Base-by-base conservation (phyloP, 2,113 vertebrate species). In the Zonotrichia leucophrys region DNA sequence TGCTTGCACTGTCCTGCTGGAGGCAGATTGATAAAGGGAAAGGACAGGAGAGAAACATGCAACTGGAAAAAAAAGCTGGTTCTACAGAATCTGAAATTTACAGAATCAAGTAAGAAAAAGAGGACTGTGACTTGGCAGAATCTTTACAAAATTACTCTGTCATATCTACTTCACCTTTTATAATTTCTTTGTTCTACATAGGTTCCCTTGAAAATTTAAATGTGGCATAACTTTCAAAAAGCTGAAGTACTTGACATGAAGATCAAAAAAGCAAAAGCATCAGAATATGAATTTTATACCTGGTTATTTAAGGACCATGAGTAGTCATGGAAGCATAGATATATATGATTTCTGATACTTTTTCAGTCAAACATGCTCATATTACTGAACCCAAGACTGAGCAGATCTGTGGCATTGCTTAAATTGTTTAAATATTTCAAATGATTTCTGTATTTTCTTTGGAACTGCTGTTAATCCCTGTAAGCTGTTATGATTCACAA, bases 401-500 rank as follows among this genome's bases (percentile, higher is more conserved):
- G 30, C n/a, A 91, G 37, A 75, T 83, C 47, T 70, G 19, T 53
- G 52, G 52, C 17, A 31, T 31, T 53, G 52, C 52, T 53, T 53
- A 31, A 53, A 53, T 19, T 42, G 83, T 89, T 95, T 95, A 86
- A 95, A 49, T 90, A 94, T 95, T 97, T 92, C 83, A 87, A 37
- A 96, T 63, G 2, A 75, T 79, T 92, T 94, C 92, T 92, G 46
- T 87, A 59, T 96, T 95, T 97, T 90, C 79, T 92, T 76, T 95
- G 77, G 69, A 95, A 47, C 37, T 94, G 28, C 90, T 78, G 67
- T 74, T 97, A 92, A 97, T 93, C 88, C 60, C 69, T 89, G 76
- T 75, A 95, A 96, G 64, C 78, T 94, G 60, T 83, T 88, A 62
- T 74, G 86, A 93, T 94, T 97, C 92, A 92, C 49, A 88, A 67